Conservation (phyloP, 2,888 invertebrate genomes). For the Glyphotaelius pellucidus region DNA sequence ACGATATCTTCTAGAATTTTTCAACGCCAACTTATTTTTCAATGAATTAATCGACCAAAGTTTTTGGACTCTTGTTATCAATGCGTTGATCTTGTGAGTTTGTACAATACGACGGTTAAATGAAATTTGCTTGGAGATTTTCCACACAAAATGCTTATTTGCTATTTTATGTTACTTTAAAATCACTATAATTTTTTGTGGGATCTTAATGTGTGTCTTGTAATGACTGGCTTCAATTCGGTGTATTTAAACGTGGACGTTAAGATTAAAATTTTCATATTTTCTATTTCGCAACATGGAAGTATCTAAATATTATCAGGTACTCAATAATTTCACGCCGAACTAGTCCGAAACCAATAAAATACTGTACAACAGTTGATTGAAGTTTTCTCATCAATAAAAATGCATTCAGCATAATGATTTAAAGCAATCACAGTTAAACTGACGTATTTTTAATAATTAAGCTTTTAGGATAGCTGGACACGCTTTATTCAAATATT, state of each 20-base stretch:
- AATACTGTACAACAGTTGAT: background rate
- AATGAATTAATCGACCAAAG: background rate
- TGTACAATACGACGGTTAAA: background rate
- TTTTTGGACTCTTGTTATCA: background rate
- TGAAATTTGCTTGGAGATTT: background rate
- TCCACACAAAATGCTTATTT: too few relatives aligned
- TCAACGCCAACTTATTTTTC: background rate
- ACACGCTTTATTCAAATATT: too few relatives aligned
- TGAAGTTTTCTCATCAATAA: too few relatives aligned
- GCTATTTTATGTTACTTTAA: background rate
- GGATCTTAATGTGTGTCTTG: background rate
- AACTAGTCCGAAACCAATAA: background rate
- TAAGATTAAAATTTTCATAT: background rate
- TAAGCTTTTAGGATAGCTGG: too few relatives aligned
- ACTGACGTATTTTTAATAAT: too few relatives aligned
- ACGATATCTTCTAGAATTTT: background rate
- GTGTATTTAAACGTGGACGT: background rate
- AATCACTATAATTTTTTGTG: background rate
- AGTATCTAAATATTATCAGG: background rate
- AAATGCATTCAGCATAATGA: too few relatives aligned
- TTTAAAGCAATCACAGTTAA: too few relatives aligned
- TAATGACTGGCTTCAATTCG: too few relatives aligned
- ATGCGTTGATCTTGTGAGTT: background rate
- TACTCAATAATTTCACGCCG: background rate
- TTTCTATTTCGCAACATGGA: background rate